Evolutionary conservation across 2,113 vertebrate species (phyloP).

Genomic region (Irena cyanogastra): DNA sequence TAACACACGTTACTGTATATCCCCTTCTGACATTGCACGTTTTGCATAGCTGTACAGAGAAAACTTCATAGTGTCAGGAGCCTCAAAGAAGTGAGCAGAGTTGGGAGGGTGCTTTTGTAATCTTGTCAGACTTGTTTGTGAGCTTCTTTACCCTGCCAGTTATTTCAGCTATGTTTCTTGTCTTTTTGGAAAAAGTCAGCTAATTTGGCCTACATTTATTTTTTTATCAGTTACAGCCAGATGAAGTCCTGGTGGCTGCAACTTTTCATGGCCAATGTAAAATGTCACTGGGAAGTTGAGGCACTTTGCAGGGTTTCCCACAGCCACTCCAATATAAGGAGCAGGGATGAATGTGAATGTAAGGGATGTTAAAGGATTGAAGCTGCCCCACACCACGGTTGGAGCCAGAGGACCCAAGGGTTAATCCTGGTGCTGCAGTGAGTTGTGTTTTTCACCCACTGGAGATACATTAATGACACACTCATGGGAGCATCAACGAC

Average conservation of each 20-base stretch:
- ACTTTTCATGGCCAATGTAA: neutral
- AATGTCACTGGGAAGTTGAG: neutral
- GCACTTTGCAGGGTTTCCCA: neutral
- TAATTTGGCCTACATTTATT: neutral
- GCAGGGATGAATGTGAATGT: neutral
- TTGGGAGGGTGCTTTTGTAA: neutral
- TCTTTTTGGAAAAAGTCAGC: neutral
- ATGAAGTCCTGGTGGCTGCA: neutral
- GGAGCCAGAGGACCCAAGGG: neutral
- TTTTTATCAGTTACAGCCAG: neutral
- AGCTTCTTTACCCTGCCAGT: neutral
- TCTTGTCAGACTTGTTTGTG: neutral
- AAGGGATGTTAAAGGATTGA: neutral
- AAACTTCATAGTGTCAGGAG: neutral
- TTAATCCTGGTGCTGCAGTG: neutral
- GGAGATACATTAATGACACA: neutral
- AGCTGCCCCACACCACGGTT: neutral
- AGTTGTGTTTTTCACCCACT: neutral
- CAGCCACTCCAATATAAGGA: neutral
- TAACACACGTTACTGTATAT: neutral
- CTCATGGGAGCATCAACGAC: neutral
- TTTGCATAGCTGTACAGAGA: neutral
- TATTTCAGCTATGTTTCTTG: neutral
- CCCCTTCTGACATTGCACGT: neutral
- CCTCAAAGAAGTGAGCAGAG: neutral